Evolutionary conservation across 2,113 vertebrate species (phyloP).

Genomic region (Heliornis fulica): DNA sequence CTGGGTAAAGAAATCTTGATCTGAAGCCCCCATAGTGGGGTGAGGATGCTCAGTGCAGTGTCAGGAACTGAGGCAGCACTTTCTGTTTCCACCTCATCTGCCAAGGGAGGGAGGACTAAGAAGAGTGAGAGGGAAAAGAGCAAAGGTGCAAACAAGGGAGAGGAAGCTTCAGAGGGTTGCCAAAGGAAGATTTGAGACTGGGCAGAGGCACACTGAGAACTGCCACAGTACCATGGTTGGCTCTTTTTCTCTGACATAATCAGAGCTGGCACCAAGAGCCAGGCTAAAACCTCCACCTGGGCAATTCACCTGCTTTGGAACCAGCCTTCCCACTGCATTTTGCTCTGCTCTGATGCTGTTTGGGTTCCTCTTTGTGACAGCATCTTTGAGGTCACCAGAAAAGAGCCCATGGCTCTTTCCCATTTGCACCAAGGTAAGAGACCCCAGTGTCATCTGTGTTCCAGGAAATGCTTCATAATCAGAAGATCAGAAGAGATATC

Average conservation of each 20-base stretch:
- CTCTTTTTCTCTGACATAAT: neutral
- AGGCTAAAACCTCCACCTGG: neutral
- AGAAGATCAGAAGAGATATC: neutral
- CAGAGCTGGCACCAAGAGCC: neutral
- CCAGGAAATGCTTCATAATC: neutral
- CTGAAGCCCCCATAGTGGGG: neutral
- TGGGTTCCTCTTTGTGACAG: neutral
- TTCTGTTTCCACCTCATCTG: neutral
- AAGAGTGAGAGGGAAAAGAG: neutral
- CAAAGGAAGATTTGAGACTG: neutral
- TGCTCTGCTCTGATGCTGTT: neutral
- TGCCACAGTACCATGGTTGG: neutral
- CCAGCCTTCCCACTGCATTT: neutral
- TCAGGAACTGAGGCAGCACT: neutral
- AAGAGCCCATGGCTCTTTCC: neutral
- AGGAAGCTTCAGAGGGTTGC: neutral
- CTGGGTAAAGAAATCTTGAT: neutral
- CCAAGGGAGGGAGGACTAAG: neutral
- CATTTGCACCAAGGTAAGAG: neutral
- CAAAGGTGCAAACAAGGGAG: neutral
- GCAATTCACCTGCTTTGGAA: neutral
- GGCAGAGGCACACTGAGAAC: neutral
- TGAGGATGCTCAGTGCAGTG: neutral
- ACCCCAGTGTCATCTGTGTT: neutral
- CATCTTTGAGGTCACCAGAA: neutral